These are phyloP conservation scores for Carduelis carduelis DNA, from an alignment of 2,797 vertebrate species.

Conservation along the genomic window DNA sequence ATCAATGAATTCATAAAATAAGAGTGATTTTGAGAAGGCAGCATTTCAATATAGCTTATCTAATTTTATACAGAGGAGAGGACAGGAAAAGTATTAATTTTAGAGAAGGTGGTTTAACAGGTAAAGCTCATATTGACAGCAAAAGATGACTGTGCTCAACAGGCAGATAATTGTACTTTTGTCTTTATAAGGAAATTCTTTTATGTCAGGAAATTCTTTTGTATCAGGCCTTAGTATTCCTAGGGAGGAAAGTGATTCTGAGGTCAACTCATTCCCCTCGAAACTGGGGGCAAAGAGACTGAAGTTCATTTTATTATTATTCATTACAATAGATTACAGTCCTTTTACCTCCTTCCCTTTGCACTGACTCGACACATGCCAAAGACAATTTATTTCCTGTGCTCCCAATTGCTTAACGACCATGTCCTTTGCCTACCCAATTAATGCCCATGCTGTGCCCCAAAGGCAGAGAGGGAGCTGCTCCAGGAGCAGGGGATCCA, in stretches of 20 bases:
- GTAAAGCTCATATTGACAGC: background rate
- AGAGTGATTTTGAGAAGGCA: background rate
- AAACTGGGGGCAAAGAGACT: background rate
- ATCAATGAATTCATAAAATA: background rate
- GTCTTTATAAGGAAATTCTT: background rate
- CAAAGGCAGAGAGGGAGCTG: background rate
- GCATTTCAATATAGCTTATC: background rate
- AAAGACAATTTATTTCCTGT: background rate
- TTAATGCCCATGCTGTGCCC: background rate
- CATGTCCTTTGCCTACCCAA: background rate
- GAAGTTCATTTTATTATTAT: background rate
- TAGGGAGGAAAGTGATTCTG: background rate
- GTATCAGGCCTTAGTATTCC: background rate
- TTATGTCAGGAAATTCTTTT: background rate
- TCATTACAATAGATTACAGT: conserved; percentile 10
- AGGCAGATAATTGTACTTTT: background rate
- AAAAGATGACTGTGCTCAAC: background rate
- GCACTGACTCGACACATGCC: conserved; percentile 7
- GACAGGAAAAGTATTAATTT: background rate
- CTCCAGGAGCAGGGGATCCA: background rate
- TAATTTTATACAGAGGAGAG: background rate
- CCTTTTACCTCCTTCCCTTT: background rate
- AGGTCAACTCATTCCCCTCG: background rate
- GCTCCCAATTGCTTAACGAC: background rate
- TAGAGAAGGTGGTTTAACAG: background rate